Evolutionary conservation across 2,113 vertebrate species (phyloP).

Genomic region (Calyptomena viridis): DNA sequence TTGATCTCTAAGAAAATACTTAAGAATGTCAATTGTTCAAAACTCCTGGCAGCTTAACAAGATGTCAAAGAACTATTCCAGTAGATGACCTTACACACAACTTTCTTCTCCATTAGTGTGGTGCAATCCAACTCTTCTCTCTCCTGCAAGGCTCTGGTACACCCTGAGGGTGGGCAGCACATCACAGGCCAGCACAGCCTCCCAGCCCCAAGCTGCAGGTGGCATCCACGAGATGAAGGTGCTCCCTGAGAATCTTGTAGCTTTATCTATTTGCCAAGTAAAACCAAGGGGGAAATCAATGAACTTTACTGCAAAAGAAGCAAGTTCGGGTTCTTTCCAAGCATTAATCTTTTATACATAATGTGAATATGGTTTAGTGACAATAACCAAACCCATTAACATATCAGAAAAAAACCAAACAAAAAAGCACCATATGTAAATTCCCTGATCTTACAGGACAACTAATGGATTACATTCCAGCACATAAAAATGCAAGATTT

Average conservation of each 20-base stretch:
- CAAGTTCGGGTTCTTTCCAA: not conserved
- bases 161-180: not conserved
- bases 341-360: constrained; percentile 6
- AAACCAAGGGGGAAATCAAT: not conserved
- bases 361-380: constrained; percentile 12
- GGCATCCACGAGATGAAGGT: not conserved
- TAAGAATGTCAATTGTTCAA: not conserved
- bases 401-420: not conserved
- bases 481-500: constrained; percentile 37
- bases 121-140: not conserved
- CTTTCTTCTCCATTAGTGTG: fast-evolving
- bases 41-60: not conserved
- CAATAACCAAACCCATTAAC: constrained; percentile 34
- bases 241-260: not conserved
- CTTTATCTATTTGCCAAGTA: not conserved
- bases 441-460: constrained; percentile 34
- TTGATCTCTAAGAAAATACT: not conserved
- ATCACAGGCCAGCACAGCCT: not conserved
- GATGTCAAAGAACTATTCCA: not conserved
- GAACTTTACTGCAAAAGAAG: not conserved
- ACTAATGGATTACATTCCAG: constrained; percentile 40
- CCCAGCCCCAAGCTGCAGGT: not conserved
- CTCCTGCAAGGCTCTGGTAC: not conserved
- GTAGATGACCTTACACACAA: not conserved
- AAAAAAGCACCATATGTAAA: constrained; percentile 36